Percentiles rank a stretch among this genome's conserved stretches.
Conservation (phyloP, 1,140 invertebrate species). For the Carcinoscorpius rotundicauda region DNA sequence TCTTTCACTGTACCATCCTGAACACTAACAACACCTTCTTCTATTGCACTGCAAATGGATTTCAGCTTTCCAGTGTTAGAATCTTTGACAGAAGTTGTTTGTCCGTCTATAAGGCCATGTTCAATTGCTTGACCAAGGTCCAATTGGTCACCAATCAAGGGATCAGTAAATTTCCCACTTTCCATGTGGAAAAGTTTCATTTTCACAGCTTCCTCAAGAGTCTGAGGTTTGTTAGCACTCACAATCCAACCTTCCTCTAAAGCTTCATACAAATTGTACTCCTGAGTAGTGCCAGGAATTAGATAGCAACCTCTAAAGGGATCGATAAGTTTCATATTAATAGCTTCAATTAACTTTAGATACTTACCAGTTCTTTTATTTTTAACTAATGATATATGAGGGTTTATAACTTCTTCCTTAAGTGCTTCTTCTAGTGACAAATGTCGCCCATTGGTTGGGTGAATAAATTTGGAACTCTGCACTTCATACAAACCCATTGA, state of each 20-base stretch:
- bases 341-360: slow-evolving; percentile 57
- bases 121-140: slow-evolving; percentile 53
- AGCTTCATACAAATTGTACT: slow-evolving; percentile 49
- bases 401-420: slow-evolving; percentile 42
- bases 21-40: slow-evolving; percentile 64
- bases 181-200: slow-evolving; percentile 61
- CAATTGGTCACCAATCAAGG: slow-evolving; percentile 50
- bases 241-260: slow-evolving; percentile 58
- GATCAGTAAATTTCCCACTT: slow-evolving; percentile 65
- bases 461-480: slow-evolving; percentile 55
- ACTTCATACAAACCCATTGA: slow-evolving; percentile 66
- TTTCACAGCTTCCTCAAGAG: slow-evolving; percentile 61
- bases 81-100: slow-evolving; percentile 63
- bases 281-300: slow-evolving; percentile 42
- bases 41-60: slow-evolving; percentile 56
- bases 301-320: slow-evolving; percentile 52
- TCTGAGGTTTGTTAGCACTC: slow-evolving; percentile 50
- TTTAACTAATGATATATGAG: slow-evolving; percentile 11
- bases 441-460: slow-evolving; percentile 63
- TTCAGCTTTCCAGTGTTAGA: slow-evolving; percentile 55
- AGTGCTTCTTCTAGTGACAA: slow-evolving; percentile 66
- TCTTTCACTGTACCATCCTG: slow-evolving; percentile 60
- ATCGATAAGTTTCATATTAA: slow-evolving; percentile 58
- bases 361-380: slow-evolving; percentile 43
- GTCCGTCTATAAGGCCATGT: slow-evolving; percentile 56